Evolutionary conservation across 2,888 invertebrate species (phyloP), one percentile per base, ranked within the genome.

Genomic region (Acanthacorydalis orientalis): DNA sequence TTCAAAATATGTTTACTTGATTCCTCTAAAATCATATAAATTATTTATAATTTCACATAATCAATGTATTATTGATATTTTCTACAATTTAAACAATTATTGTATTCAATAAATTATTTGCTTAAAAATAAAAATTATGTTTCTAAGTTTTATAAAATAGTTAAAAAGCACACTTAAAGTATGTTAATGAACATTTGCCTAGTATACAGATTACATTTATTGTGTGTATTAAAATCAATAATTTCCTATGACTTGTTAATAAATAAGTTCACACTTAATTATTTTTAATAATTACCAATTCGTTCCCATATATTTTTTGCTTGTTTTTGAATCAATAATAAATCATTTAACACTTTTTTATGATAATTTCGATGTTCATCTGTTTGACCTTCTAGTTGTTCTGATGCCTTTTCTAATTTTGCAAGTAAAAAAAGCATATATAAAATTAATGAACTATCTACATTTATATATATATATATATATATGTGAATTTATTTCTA

Each of bases 301-400:
- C 71, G 71, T 11, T 68, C 59, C 63, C 75, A 74, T 49, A 78
- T 71, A 37, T 64, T 58, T 50, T 68, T 64, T 1, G 74, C 69
- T 56, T 73, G 72, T 42, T 66, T 59, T 52, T 76, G 73, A 53
- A 79, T 72, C 16, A 59, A 57, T 12, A 67, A 60, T 40, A 78
- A 61, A 59, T 77, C 75, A 4, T 66, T 56, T 11, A 77, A 57
- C 23, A 79, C 58, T 54, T 73, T 69, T 38, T 66, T 57, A 56
- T 78, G 77, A 57, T 73, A 73, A 14, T 64, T 54, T 51, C 65
- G 62, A 46, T 68, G 70, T 49, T 69, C 68, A 11, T 57, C 54
- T 11, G 68, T 64, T 56, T 78, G 75, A 32, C 62, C 54, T 43
- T 66, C 58, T 7, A 78, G 56, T 53, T 73, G 67, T 44, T 62